Conservation (phyloP, 2,113 vertebrate genomes). For the Leuciscus idus region DNA sequence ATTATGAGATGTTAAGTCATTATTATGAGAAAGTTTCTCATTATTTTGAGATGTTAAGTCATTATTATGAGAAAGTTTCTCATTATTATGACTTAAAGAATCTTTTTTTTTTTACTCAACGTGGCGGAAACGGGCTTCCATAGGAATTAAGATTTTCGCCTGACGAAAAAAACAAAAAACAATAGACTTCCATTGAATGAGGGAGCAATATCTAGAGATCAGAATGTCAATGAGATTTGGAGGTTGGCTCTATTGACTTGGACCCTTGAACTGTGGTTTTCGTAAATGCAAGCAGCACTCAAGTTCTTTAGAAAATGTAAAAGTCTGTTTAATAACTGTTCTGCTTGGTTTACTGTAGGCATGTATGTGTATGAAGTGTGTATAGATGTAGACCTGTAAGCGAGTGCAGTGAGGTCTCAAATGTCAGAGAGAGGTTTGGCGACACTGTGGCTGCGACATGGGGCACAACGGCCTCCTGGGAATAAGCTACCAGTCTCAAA, state of each 20-base stretch:
- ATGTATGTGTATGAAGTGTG: neutral
- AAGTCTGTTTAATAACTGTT: conserved; percentile 8
- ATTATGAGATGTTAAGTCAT: too few species aligned
- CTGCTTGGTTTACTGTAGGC: neutral
- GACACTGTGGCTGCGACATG: conserved; percentile 50
- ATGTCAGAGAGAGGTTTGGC: conserved; percentile 42
- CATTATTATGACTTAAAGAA: too few species aligned
- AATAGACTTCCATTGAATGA: neutral
- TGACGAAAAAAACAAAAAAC: too few species aligned
- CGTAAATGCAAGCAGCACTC: neutral
- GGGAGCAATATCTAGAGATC: neutral
- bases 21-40: too few species aligned
- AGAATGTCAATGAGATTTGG: neutral
- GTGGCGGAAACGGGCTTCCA: too few species aligned
- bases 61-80: too few species aligned
- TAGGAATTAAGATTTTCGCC: too few species aligned
- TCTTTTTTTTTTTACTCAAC: too few species aligned
- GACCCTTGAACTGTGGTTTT: neutral
- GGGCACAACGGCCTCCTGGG: conserved; percentile 43
- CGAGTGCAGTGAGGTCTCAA: conserved; percentile 18
- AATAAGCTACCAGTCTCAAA: conserved; percentile 50
- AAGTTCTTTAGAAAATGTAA: neutral
- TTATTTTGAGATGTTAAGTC: too few species aligned
- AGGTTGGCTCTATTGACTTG: neutral
- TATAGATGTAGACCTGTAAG: conserved; percentile 20